Evolutionary conservation across 1,140 invertebrate genomes (phyloP).

Genomic region (Tenebrio molitor): DNA sequence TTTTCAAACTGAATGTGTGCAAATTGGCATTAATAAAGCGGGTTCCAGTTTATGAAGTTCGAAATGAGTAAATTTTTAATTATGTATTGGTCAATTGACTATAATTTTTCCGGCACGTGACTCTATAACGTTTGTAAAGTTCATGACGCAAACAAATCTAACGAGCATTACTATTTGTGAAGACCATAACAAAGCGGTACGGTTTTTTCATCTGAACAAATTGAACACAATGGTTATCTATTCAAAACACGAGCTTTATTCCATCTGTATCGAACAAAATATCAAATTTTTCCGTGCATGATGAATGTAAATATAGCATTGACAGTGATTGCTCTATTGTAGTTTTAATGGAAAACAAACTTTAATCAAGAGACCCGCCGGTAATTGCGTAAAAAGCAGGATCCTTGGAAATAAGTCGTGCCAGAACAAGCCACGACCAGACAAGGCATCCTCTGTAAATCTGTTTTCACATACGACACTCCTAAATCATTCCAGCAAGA

Average conservation of each 20-base stretch:
- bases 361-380: conserved; percentile 16
- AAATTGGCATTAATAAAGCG: no score
- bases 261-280: conserved; percentile 37
- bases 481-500: conserved; percentile 24
- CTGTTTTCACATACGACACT: conserved; percentile 24
- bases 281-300: conserved; percentile 37
- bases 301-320: conserved; percentile 35
- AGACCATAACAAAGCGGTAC: conserved; percentile 13
- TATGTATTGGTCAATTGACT: background rate
- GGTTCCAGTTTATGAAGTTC: no score
- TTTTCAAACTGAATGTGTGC: no score
- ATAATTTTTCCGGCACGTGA: conserved; percentile 1
- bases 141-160: conserved; percentile 21
- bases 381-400: conserved; percentile 30
- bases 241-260: conserved; percentile 39
- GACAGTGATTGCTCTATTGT: conserved; percentile 36
- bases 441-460: conserved; percentile 26
- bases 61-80: conserved; percentile 4
- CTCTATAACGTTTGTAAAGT: background rate
- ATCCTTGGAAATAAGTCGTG: conserved; percentile 1
- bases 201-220: conserved; percentile 17
- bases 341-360: conserved; percentile 39
- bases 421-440: conserved; percentile 5
- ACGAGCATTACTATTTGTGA: conserved; percentile 18
- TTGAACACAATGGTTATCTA: conserved; percentile 38